A percentile compares a stretch with the other conserved stretches of the same genome.
Evolutionary conservation across 1,140 invertebrate genomes (phyloP).

Genomic region (Drosophila dunni): DNA sequence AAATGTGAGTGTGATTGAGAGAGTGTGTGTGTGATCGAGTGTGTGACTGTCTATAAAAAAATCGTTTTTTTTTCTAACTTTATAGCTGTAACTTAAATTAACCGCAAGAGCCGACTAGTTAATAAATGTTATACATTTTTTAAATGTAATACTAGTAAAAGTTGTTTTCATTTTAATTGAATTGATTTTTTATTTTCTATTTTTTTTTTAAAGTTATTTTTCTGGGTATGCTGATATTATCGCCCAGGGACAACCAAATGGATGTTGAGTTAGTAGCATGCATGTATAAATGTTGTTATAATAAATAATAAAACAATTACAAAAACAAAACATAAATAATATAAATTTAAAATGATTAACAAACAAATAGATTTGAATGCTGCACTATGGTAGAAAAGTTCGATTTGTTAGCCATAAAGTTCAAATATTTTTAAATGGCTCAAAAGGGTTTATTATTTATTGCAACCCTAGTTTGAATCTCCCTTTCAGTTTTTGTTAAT

Average conservation of each 20-base stretch:
- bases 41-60: background rate
- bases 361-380: background rate
- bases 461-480: too few relatives aligned
- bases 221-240: background rate
- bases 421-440: too few relatives aligned
- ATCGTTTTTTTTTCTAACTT: conserved; percentile 18
- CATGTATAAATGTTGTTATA: conserved; percentile 26
- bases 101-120: conserved; percentile 37
- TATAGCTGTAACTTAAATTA: conserved; percentile 34
- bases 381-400: too few relatives aligned
- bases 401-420: too few relatives aligned
- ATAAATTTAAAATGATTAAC: background rate
- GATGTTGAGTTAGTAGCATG: conserved; percentile 30
- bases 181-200: conserved; percentile 14
- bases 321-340: background rate
- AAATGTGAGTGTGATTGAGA: conserved; percentile 19
- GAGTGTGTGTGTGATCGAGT: background rate
- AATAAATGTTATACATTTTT: conserved; percentile 51
- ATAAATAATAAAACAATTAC: conserved; percentile 11
- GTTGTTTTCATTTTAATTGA: conserved; percentile 14
- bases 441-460: too few relatives aligned
- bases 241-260: conserved; percentile 19
- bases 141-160: conserved; percentile 13
- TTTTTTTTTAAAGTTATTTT: background rate
- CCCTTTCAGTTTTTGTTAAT: too few relatives aligned